A percentile compares a stretch with the other conserved stretches of the same genome.
Evolutionary conservation across 1,140 invertebrate species (phyloP).

Genomic region (Drosophila guanche): DNA sequence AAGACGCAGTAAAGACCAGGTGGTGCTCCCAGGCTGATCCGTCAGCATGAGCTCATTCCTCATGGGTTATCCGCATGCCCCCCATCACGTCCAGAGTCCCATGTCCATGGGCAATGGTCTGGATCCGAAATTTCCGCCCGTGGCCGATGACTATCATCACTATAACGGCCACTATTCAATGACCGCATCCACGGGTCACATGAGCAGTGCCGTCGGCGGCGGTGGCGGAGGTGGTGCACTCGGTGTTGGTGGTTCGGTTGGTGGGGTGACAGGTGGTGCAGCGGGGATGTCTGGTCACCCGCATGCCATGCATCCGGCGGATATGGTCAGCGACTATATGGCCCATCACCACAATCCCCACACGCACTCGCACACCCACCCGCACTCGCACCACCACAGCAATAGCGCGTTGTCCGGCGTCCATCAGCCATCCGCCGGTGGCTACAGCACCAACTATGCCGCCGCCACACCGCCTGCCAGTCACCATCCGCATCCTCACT

Average conservation of each 20-base stretch:
- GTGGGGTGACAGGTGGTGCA: constrained; percentile 24
- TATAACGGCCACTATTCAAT: constrained; percentile 82
- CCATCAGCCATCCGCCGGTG: constrained; percentile 77
- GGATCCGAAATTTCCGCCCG: constrained; percentile 83
- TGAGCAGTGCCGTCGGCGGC: constrained; percentile 49
- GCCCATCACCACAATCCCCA: constrained; percentile 70
- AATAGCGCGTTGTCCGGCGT: constrained; percentile 76
- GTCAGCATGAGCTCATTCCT: constrained; percentile 82
- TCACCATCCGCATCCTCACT: constrained; percentile 64
- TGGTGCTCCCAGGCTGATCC: constrained; percentile 8
- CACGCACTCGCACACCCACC: constrained; percentile 61
- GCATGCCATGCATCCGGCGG: constrained; percentile 78
- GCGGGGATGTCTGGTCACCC: constrained; percentile 74
- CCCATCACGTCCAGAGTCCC: constrained; percentile 84
- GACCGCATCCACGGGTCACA: constrained; percentile 80
- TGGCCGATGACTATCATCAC: constrained; percentile 82
- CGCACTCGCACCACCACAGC: constrained; percentile 78
- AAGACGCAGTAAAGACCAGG: too few species aligned
- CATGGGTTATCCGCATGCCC: constrained; percentile 84
- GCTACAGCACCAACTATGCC: constrained; percentile 68
- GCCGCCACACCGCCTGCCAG: constrained; percentile 77
- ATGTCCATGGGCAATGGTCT: constrained; percentile 80
- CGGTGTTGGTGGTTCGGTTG: constrained; percentile 27
- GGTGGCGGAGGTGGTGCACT: constrained; percentile 15
- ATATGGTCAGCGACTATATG: constrained; percentile 83